phyloP scores from a whole-genome alignment of 1,140 invertebrate genomes.

The Ips typographus region DNA sequence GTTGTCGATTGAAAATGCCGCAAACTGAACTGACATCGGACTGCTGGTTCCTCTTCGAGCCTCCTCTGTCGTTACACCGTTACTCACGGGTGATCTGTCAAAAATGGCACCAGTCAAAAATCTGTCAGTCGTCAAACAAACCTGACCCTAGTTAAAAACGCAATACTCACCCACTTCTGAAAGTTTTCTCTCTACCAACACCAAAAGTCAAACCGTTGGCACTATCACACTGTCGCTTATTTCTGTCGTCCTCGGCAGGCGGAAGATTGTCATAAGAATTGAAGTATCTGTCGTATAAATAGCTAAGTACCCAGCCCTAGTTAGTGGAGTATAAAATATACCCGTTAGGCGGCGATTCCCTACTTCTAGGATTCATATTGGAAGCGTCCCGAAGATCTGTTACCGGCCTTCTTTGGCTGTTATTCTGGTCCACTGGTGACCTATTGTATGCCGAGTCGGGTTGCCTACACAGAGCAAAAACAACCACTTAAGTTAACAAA shows the following conservation, averaged over 20 bases:
- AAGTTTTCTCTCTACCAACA: constrained; percentile 28
- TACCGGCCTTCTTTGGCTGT: constrained; percentile 46
- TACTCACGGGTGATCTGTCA: constrained; percentile 25
- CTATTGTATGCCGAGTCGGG: constrained; percentile 22
- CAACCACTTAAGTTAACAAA: no score
- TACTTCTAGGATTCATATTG: constrained; percentile 51
- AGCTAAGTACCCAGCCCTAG: neutral
- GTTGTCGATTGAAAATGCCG: no score
- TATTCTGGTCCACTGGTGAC: constrained; percentile 44
- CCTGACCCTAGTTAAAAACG: neutral
- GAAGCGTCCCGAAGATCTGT: constrained; percentile 51
- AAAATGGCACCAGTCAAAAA: no score
- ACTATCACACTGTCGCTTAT: constrained; percentile 41
- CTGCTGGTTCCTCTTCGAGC: constrained; percentile 23
- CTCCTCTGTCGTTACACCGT: constrained; percentile 20
- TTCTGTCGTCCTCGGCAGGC: constrained; percentile 29
- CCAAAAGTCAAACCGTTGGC: constrained; percentile 37
- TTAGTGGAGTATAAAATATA: neutral
- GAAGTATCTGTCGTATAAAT: neutral
- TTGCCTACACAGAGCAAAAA: neutral
- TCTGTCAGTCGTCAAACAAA: neutral
- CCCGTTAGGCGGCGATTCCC: constrained; percentile 46
- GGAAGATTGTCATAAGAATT: constrained; percentile 35
- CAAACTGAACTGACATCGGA: constrained; percentile 1
- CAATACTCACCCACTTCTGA: constrained; percentile 29